Conservation (phyloP, 1,140 invertebrate genomes). For the Pogonognathellus flavescens region DNA sequence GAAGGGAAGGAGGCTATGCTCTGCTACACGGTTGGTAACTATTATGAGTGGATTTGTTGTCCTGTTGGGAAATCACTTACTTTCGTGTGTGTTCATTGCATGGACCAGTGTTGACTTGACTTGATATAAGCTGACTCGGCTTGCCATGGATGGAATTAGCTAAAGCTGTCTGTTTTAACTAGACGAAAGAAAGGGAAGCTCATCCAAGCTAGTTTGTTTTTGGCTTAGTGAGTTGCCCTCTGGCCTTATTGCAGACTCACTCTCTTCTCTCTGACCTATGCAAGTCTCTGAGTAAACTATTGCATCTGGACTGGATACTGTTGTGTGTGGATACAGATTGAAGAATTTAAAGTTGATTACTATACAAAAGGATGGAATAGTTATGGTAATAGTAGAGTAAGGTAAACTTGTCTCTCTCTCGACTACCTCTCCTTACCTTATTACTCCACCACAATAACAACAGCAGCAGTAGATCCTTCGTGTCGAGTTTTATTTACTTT, state of each 20-base stretch:
- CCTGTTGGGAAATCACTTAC: slow-evolving; percentile 8
- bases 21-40: no score
- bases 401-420: not conserved
- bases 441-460: not conserved
- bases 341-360: slow-evolving; percentile 42
- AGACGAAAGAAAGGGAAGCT: slow-evolving; percentile 20
- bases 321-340: not conserved
- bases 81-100: not conserved
- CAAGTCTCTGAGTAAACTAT: not conserved
- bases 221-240: slow-evolving; percentile 24
- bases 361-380: slow-evolving; percentile 29
- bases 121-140: not conserved
- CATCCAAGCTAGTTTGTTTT: slow-evolving; percentile 32
- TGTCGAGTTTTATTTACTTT: slow-evolving; percentile 43
- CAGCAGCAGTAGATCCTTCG: slow-evolving; percentile 1
- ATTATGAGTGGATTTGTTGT: not conserved
- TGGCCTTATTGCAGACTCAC: not conserved
- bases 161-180: not conserved
- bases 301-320: not conserved
- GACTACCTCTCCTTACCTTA: slow-evolving; percentile 10
- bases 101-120: not conserved
- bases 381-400: slow-evolving; percentile 47
- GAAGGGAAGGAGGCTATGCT: no score
- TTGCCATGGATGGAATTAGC: not conserved
- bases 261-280: not conserved